Evolutionary conservation across 1,140 invertebrate species (phyloP).

Genomic region (Drosophila chauvacae): DNA sequence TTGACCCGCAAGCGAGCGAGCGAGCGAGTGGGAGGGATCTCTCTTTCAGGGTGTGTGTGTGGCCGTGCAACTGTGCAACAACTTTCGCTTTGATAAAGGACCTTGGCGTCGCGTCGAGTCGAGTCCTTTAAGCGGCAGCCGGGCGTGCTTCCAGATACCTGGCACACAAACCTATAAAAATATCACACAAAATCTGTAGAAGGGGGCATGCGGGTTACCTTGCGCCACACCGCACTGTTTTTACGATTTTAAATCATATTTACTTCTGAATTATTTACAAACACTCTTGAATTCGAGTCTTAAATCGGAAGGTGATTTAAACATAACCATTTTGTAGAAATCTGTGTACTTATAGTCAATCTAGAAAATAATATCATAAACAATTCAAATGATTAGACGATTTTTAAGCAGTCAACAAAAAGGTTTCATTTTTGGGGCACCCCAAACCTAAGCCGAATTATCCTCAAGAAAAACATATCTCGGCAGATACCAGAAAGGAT

Average conservation of each 20-base stretch:
- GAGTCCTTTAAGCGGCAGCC: slow-evolving; percentile 71
- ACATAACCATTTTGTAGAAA: background rate
- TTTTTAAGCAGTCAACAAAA: background rate
- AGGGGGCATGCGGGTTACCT: slow-evolving; percentile 37
- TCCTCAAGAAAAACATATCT: background rate
- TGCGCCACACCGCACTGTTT: slow-evolving; percentile 38
- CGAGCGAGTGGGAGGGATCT: slow-evolving; percentile 29
- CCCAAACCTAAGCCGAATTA: background rate
- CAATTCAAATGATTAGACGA: background rate
- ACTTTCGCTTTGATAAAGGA: slow-evolving; percentile 79
- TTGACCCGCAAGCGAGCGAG: slow-evolving; percentile 71
- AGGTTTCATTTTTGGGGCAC: background rate
- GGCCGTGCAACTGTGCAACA: slow-evolving; percentile 75
- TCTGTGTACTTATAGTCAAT: background rate
- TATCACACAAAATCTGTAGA: slow-evolving; percentile 5
- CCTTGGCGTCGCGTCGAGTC: slow-evolving; percentile 70
- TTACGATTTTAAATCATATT: slow-evolving; percentile 43
- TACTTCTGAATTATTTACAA: slow-evolving; percentile 2
- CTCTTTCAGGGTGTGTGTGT: slow-evolving; percentile 32
- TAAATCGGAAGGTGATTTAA: background rate
- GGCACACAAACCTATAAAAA: slow-evolving; percentile 39
- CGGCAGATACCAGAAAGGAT: background rate
- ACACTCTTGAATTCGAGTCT: background rate
- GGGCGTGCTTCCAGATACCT: slow-evolving; percentile 59
- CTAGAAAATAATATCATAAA: background rate